Conservation (phyloP, 2,888 invertebrate genomes). For the Caenorhabditis becei region DNA sequence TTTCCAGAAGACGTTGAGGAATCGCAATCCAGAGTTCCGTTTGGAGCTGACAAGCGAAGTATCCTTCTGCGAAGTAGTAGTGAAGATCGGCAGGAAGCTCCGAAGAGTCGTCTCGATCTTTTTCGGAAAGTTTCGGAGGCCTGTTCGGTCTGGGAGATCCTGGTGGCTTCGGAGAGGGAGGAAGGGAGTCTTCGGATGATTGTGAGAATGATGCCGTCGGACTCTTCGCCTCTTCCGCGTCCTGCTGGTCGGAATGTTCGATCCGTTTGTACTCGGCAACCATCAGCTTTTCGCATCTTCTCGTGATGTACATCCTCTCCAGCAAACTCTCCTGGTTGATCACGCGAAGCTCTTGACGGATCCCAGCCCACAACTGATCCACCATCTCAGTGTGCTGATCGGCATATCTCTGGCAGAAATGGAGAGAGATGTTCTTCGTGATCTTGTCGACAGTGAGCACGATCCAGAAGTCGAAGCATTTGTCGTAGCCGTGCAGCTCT, state of each 20-base stretch:
- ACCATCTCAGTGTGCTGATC: constrained; percentile 42
- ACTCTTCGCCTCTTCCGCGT: constrained; percentile 10
- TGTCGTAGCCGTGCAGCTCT: not conserved
- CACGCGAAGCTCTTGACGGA: constrained; percentile 55
- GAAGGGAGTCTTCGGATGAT: not conserved
- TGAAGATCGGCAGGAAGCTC: constrained; percentile 19
- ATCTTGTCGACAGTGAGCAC: constrained; percentile 65
- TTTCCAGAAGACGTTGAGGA: constrained; percentile 53
- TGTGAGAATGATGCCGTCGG: not conserved
- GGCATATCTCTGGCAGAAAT: constrained; percentile 67
- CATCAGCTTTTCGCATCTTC: constrained; percentile 61
- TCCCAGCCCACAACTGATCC: constrained; percentile 39
- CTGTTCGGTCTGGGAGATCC: not conserved
- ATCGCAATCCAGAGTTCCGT: constrained; percentile 60
- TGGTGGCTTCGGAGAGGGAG: not conserved
- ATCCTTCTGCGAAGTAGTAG: constrained; percentile 85
- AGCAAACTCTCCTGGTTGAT: constrained; percentile 72
- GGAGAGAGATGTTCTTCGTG: constrained; percentile 34
- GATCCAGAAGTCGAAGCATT: constrained; percentile 76
- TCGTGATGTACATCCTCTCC: constrained; percentile 67
- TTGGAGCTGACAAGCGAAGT: constrained; percentile 87
- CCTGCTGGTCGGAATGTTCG: constrained; percentile 14
- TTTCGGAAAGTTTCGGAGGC: not conserved
- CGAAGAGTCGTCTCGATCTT: not conserved
- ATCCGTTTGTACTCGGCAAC: constrained; percentile 49